Conservation (phyloP, 2,888 invertebrate species). For the Desoria tigrina region DNA sequence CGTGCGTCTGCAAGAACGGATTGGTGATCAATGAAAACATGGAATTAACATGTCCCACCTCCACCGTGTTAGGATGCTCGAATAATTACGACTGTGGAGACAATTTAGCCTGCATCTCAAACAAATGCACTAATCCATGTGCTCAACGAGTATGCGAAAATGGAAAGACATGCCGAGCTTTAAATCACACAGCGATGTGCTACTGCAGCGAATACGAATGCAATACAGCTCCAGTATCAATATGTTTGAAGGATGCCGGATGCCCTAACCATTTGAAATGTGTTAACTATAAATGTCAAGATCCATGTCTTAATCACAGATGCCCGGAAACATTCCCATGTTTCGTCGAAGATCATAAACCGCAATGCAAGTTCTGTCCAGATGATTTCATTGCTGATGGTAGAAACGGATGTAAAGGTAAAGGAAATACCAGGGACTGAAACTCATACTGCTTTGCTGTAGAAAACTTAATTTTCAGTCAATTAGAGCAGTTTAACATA, state of each 20-base stretch:
- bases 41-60: constrained; percentile 73
- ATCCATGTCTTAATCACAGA: constrained; percentile 82
- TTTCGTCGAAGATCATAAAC: constrained; percentile 90
- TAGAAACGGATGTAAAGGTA: constrained; percentile 95
- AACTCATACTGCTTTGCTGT: constrained; percentile 2
- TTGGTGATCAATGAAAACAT: constrained; percentile 85
- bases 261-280: constrained; percentile 83
- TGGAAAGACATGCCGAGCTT: constrained; percentile 82
- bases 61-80: constrained; percentile 74
- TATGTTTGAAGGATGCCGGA: constrained; percentile 85
- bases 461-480: constrained; percentile 6
- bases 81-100: constrained; percentile 79
- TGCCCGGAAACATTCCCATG: constrained; percentile 84
- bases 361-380: constrained; percentile 94
- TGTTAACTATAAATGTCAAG: constrained; percentile 83
- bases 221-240: constrained; percentile 71
- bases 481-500: constrained; percentile 4
- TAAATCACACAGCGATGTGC: constrained; percentile 83
- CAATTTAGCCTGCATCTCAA: constrained; percentile 79
- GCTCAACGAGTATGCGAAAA: constrained; percentile 72
- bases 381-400: constrained; percentile 88
- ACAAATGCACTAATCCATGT: constrained; percentile 85
- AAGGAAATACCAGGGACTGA: constrained; percentile 55
- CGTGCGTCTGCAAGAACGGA: constrained; percentile 85
- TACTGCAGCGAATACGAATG: constrained; percentile 80